Evolutionary conservation across 2,113 vertebrate species (phyloP).

Genomic region (Indicator maculatus): DNA sequence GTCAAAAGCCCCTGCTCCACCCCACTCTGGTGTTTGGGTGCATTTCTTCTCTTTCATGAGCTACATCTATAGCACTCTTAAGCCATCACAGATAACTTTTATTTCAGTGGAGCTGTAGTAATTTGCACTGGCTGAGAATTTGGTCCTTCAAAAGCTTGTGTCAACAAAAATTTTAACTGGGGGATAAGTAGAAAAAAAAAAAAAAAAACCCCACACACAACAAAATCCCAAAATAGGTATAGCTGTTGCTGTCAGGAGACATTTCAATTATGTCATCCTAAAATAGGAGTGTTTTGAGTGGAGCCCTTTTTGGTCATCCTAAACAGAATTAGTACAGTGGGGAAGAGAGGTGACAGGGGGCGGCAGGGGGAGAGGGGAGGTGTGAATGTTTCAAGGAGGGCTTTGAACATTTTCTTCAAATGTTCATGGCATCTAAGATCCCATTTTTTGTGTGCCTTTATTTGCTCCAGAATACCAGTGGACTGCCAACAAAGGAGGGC

Average conservation of each 20-base stretch:
- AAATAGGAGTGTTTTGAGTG: constrained; percentile 56
- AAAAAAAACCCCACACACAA: no score
- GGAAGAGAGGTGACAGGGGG: background rate
- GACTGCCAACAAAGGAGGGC: constrained; percentile 90
- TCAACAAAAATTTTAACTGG: constrained; percentile 67
- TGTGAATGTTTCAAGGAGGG: constrained; percentile 78
- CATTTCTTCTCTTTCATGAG: constrained; percentile 19
- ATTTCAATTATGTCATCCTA: constrained; percentile 53
- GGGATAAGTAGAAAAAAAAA: constrained; percentile 48
- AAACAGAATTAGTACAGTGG: constrained; percentile 66
- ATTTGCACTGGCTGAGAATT: constrained; percentile 49
- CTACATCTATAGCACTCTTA: background rate
- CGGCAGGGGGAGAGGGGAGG: background rate
- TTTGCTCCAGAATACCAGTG: constrained; percentile 88
- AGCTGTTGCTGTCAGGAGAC: constrained; percentile 56
- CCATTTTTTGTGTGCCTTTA: constrained; percentile 91
- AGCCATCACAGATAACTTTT: background rate
- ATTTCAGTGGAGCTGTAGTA: constrained; percentile 31
- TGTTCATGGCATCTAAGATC: constrained; percentile 85
- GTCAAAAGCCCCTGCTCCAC: background rate
- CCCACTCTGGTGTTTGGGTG: background rate
- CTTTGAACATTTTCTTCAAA: constrained; percentile 88
- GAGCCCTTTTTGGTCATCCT: constrained; percentile 59
- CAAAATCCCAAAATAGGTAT: background rate
- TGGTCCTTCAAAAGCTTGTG: constrained; percentile 38